phyloP scores from a whole-genome alignment of 2,113 vertebrate species.

The Pluvialis apricaria region DNA sequence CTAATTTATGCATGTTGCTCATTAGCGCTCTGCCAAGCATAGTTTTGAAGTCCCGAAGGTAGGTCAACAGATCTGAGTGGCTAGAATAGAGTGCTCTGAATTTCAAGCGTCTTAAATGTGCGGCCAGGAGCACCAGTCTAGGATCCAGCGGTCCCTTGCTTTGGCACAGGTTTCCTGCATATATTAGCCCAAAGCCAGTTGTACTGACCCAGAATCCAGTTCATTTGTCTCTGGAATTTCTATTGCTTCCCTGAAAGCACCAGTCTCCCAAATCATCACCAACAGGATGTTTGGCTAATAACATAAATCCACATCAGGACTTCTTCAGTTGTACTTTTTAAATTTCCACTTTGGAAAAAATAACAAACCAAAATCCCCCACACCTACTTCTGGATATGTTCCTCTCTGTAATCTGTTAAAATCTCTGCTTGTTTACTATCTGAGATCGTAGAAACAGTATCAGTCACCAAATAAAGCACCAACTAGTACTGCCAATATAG shows the following conservation, averaged over 20 bases:
- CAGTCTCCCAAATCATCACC: not conserved
- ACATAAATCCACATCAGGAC: not conserved
- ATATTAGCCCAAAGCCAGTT: not conserved
- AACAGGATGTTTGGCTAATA: not conserved
- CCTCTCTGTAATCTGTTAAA: not conserved
- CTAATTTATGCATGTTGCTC: slow-evolving; percentile 44
- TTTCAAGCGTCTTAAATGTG: not conserved
- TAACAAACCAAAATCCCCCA: not conserved
- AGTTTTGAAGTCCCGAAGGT: not conserved
- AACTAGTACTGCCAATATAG: slow-evolving; percentile 14
- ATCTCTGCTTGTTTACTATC: not conserved
- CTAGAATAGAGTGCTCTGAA: not conserved
- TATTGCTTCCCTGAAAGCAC: not conserved
- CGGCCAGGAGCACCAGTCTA: not conserved
- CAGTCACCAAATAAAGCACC: not conserved
- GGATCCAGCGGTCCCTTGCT: not conserved
- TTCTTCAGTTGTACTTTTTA: not conserved
- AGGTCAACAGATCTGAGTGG: not conserved
- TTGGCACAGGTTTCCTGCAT: not conserved
- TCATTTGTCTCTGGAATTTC: not conserved
- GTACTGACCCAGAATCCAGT: not conserved
- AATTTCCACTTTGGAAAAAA: not conserved
- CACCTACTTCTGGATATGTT: not conserved
- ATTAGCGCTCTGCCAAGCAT: not conserved
- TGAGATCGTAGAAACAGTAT: not conserved